These are phyloP conservation scores for Drosophila kohkoa DNA, from an alignment of 1,140 invertebrate genomes.

Conservation along the genomic window DNA sequence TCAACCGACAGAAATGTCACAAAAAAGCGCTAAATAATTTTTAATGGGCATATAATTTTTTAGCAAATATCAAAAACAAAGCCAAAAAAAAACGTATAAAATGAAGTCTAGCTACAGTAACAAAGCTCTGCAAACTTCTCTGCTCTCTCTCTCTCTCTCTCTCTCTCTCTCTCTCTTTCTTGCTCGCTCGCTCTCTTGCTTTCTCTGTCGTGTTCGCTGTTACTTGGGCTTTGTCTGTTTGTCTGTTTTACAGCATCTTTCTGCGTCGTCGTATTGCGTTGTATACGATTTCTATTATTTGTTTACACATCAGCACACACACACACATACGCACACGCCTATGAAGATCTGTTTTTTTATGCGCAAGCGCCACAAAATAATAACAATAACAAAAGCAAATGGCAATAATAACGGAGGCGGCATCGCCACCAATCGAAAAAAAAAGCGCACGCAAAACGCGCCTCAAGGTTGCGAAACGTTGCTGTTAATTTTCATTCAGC, in stretches of 20 bases:
- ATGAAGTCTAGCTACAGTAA: background rate
- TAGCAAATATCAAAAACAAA: slow-evolving; percentile 20
- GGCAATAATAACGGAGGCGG: slow-evolving; percentile 37
- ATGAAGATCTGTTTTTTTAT: slow-evolving; percentile 23
- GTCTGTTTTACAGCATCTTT: slow-evolving; percentile 22
- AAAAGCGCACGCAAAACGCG: slow-evolving; percentile 33
- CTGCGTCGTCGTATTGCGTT: slow-evolving; percentile 33
- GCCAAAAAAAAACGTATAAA: background rate
- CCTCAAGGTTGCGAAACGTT: slow-evolving; percentile 44
- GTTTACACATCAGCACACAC: slow-evolving; percentile 30
- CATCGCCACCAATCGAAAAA: slow-evolving; percentile 26
- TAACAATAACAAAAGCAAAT: slow-evolving; percentile 30
- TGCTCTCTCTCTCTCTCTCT: background rate
- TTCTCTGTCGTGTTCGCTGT: background rate
- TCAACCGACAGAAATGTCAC: slow-evolving; percentile 34
- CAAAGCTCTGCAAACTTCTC: slow-evolving; percentile 14
- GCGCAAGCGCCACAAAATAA: slow-evolving; percentile 40
- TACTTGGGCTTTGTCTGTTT: background rate
- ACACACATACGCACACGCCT: too few relatives aligned
- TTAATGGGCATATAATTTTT: slow-evolving; percentile 45
- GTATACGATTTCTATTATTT: slow-evolving; percentile 32
- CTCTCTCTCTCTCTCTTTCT: background rate
- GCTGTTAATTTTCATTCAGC: slow-evolving; percentile 41
- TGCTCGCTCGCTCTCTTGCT: too few relatives aligned
- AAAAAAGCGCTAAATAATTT: slow-evolving; percentile 33